Evolutionary conservation across 92 coral and sea anemone species (phyloP).

Genomic region (Umimayanthus kanabou): DNA sequence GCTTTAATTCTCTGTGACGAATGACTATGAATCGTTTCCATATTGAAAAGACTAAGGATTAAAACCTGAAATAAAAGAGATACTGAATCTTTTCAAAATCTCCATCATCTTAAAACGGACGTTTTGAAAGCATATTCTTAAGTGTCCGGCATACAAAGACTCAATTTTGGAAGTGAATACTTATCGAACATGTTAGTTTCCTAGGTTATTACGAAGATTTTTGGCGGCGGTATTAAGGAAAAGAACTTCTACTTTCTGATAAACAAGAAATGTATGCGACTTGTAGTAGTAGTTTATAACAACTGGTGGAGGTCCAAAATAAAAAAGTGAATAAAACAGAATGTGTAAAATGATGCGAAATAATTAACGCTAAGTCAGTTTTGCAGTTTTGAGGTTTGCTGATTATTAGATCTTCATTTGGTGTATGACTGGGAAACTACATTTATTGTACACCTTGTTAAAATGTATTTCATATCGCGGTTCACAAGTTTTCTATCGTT

Average conservation of each 20-base stretch:
- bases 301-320: not conserved
- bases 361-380: not conserved
- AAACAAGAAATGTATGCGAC: not conserved
- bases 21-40: not conserved
- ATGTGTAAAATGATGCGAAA: too few species aligned
- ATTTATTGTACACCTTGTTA: not conserved
- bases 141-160: not conserved
- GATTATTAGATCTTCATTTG: not conserved
- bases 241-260: not conserved
- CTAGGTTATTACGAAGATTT: not conserved
- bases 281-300: not conserved
- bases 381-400: not conserved
- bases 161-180: not conserved
- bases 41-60: not conserved
- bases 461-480: not conserved
- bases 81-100: not conserved
- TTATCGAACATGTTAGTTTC: not conserved
- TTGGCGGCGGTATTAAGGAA: not conserved
- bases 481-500: not conserved
- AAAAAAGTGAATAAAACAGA: not conserved
- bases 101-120: not conserved
- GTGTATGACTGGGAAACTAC: not conserved
- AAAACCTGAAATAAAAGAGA: not conserved
- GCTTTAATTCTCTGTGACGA: not conserved
- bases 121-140: not conserved